A percentile compares a stretch with the other conserved stretches of the same genome.
Conservation (phyloP, 2,113 vertebrate species). For the Otus sunia region DNA sequence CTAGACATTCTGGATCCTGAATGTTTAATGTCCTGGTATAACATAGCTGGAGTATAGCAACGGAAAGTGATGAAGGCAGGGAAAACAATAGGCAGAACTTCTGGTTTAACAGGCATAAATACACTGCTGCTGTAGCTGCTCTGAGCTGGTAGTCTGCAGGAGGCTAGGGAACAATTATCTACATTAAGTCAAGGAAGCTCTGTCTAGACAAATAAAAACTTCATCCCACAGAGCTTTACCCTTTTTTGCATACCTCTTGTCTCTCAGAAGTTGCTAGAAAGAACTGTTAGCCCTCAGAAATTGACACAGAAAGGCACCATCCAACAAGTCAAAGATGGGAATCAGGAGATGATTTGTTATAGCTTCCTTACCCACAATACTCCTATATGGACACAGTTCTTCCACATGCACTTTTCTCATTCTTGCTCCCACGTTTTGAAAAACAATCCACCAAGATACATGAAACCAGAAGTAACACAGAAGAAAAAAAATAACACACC, state of each 20-base stretch:
- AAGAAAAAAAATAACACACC: not conserved
- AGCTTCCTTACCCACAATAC: not conserved
- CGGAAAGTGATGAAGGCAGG: slow-evolving; percentile 21
- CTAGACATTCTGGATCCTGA: slow-evolving; percentile 39
- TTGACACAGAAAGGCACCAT: not conserved
- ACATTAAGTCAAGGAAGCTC: not conserved
- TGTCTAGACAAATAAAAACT: slow-evolving; percentile 15
- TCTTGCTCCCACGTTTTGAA: not conserved
- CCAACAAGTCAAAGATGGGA: not conserved
- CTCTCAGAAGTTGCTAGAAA: not conserved
- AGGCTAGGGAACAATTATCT: not conserved
- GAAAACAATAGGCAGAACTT: slow-evolving; percentile 52
- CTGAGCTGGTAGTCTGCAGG: not conserved
- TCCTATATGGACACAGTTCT: not conserved
- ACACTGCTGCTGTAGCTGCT: not conserved
- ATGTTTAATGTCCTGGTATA: not conserved
- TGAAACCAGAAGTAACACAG: not conserved
- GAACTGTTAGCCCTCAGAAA: not conserved
- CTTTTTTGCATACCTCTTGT: not conserved
- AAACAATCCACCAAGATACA: not conserved
- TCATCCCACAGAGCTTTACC: not conserved
- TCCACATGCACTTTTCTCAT: not conserved
- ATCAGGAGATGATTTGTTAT: not conserved
- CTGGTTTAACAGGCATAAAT: slow-evolving; percentile 47
- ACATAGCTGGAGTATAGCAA: not conserved